These are phyloP conservation scores for Drosophila colorata DNA, from an alignment of 2,888 invertebrate species.

Conservation along the genomic window DNA sequence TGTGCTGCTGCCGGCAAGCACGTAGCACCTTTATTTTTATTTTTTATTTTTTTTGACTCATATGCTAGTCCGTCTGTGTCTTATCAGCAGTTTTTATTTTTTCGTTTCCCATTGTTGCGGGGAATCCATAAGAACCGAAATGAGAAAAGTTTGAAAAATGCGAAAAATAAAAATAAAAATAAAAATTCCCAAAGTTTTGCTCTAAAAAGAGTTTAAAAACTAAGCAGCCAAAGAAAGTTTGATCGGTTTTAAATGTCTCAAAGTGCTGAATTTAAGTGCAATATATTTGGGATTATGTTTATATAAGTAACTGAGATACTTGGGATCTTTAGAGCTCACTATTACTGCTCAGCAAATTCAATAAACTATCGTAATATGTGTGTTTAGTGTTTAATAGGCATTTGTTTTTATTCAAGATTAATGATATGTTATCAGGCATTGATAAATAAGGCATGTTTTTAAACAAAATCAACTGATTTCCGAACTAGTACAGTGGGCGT, in stretches of 20 bases:
- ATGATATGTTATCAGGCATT: constrained; percentile 45
- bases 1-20: constrained; percentile 37
- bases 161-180: constrained; percentile 2
- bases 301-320: background rate
- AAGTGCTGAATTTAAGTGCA: constrained; percentile 6
- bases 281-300: background rate
- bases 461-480: constrained; percentile 18
- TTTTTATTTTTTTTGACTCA: constrained; percentile 46
- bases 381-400: constrained; percentile 3
- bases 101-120: constrained; percentile 21
- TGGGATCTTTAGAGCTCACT: background rate
- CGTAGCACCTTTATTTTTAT: constrained; percentile 50
- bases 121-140: constrained; percentile 28
- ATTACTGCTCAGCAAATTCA: background rate
- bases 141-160: constrained; percentile 41
- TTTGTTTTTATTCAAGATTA: constrained; percentile 17
- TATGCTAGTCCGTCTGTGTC: constrained; percentile 52
- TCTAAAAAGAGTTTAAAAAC: constrained; percentile 2
- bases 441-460: constrained; percentile 24
- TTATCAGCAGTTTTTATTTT: constrained; percentile 41
- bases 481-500: background rate
- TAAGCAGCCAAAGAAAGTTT: constrained; percentile 13
- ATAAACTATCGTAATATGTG: constrained; percentile 10
- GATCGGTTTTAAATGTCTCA: constrained; percentile 7
- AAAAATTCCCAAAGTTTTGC: constrained; percentile 13